Conservation (phyloP, 2,797 vertebrate species). For the Cephalopachus bancanus region DNA sequence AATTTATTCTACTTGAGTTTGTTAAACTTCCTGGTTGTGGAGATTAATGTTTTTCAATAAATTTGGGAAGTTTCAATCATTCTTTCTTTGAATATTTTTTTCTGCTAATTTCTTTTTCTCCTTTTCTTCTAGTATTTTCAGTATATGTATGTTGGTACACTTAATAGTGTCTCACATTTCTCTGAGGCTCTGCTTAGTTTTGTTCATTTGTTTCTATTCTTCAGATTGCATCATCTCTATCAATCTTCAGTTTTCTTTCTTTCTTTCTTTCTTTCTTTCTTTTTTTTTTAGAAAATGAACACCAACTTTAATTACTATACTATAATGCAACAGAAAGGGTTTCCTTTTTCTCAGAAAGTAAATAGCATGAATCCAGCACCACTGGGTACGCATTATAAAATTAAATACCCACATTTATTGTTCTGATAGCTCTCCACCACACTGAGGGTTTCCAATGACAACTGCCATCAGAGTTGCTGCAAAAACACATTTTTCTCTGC, state of each 20-base stretch:
- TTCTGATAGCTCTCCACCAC: constrained; percentile 12
- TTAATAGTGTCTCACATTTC: no score
- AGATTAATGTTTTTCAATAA: neutral
- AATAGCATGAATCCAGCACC: constrained; percentile 56
- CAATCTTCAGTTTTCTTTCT: no score
- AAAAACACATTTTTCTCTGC: neutral
- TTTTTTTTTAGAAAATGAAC: constrained; percentile 68
- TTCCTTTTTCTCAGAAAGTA: constrained; percentile 79
- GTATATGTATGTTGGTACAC: no score
- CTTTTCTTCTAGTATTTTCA: no score
- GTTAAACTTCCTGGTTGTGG: neutral
- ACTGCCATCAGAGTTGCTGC: constrained; percentile 4
- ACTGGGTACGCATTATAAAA: neutral
- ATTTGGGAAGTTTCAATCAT: no score
- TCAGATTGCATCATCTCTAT: neutral
- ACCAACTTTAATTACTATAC: constrained; percentile 86
- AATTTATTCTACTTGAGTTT: neutral
- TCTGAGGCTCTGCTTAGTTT: neutral
- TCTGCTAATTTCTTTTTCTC: no score
- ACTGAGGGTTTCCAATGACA: constrained; percentile 40
- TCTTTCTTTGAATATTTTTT: no score
- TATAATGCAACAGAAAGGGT: constrained; percentile 79
- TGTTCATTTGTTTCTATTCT: neutral
- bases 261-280: no score
- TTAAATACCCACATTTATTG: neutral